These are phyloP conservation scores for Drosophila flavopinicola DNA, from an alignment of 2,888 invertebrate species.

Conservation along the genomic window DNA sequence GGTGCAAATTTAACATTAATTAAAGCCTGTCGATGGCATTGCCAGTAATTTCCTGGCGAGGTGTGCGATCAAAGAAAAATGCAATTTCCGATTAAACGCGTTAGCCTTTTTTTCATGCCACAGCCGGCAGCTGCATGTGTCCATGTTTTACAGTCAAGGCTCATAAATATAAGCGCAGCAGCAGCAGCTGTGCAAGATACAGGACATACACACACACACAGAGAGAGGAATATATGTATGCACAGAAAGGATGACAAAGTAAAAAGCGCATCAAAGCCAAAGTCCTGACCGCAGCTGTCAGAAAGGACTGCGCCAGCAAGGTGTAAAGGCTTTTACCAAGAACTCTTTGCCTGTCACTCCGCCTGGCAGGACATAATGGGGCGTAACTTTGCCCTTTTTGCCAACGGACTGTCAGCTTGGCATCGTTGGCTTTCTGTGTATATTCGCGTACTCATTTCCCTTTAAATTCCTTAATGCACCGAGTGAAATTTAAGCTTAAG, in stretches of 20 bases:
- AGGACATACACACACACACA: conserved; percentile 4
- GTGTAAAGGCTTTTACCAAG: background rate
- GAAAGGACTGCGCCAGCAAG: conserved; percentile 10
- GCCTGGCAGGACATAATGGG: background rate
- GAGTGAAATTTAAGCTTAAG: background rate
- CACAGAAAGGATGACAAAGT: conserved; percentile 36
- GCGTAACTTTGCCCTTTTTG: background rate
- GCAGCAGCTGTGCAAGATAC: no score
- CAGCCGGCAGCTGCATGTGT: conserved; percentile 48
- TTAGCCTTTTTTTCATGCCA: conserved; percentile 26
- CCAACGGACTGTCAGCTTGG: background rate
- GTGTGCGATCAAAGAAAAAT: conserved; percentile 67
- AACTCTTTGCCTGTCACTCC: background rate
- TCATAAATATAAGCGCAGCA: conserved; percentile 41
- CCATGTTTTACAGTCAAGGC: conserved; percentile 49
- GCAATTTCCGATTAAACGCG: conserved; percentile 71
- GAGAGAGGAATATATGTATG: background rate
- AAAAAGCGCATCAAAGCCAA: conserved; percentile 51
- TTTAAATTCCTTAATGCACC: background rate
- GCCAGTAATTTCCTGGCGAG: conserved; percentile 68
- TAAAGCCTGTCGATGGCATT: conserved; percentile 37
- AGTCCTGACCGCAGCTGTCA: conserved; percentile 31
- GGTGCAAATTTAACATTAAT: conserved; percentile 45
- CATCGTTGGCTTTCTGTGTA: background rate
- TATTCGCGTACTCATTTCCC: no score